Evolutionary conservation across 2,113 vertebrate species (phyloP).

Genomic region (Eidolon helvum): DNA sequence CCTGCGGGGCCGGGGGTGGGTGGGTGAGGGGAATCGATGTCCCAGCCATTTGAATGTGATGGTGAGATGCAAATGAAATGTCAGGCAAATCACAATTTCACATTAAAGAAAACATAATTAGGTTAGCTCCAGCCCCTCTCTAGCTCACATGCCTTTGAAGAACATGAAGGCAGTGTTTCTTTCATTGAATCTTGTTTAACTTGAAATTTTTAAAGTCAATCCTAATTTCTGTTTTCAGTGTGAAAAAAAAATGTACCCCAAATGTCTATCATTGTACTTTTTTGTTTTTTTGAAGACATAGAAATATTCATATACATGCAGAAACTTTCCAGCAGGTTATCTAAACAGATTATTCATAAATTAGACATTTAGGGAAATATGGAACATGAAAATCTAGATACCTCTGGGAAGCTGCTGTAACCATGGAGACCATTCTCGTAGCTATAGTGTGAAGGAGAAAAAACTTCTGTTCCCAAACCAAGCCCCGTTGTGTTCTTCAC

Average conservation of each 20-base stretch:
- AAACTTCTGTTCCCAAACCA: constrained; percentile 14
- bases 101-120: constrained; percentile 76
- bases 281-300: not conserved
- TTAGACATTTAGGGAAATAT: constrained; percentile 44
- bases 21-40: constrained; percentile 65
- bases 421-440: constrained; percentile 64
- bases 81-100: constrained; percentile 65
- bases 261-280: constrained; percentile 19
- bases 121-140: constrained; percentile 42
- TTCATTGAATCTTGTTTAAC: constrained; percentile 69
- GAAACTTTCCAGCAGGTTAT: constrained; percentile 47
- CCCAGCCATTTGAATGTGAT: constrained; percentile 53
- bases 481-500: not conserved
- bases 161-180: constrained; percentile 51
- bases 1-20: not conserved
- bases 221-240: constrained; percentile 46
- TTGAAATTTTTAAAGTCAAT: constrained; percentile 57
- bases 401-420: constrained; percentile 53
- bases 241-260: constrained; percentile 5
- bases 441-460: constrained; percentile 41
- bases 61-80: constrained; percentile 51
- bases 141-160: constrained; percentile 62
- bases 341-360: constrained; percentile 61
- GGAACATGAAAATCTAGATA: constrained; percentile 40
- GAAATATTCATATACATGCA: not conserved